phyloP scores from a whole-genome alignment of 2,113 vertebrate species.

The Platysteira castanea region DNA sequence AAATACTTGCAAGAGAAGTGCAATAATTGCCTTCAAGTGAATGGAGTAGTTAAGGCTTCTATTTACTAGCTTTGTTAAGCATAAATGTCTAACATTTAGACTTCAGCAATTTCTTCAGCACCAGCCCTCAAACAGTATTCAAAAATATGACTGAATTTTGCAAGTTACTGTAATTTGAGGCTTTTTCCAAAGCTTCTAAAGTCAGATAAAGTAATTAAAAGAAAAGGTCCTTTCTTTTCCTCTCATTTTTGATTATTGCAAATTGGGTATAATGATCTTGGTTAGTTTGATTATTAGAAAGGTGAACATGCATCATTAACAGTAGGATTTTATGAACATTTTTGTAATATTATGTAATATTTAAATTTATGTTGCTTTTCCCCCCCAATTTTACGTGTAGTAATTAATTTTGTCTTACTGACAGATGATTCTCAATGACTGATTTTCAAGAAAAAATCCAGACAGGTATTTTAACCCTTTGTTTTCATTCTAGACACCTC shows the following conservation, averaged over 20 bases:
- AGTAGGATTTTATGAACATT: slow-evolving; percentile 35
- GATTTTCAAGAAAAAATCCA: slow-evolving; percentile 69
- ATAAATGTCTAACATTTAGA: neutral
- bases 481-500: slow-evolving; percentile 40
- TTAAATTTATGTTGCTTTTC: slow-evolving; percentile 50
- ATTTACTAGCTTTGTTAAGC: neutral
- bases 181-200: neutral
- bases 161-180: slow-evolving; percentile 60
- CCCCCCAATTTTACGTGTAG: slow-evolving; percentile 51
- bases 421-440: slow-evolving; percentile 75
- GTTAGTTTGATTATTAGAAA: neutral
- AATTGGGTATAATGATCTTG: neutral
- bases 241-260: neutral
- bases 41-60: neutral
- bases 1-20: neutral
- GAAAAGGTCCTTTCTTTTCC: neutral
- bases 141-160: slow-evolving; percentile 64
- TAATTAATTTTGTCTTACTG: slow-evolving; percentile 77
- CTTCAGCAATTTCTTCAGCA: neutral
- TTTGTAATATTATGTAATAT: slow-evolving; percentile 58
- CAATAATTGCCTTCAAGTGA: neutral
- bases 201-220: neutral
- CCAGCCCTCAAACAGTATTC: neutral
- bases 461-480: slow-evolving; percentile 73
- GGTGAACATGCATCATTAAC: slow-evolving; percentile 17